These are phyloP conservation scores for Hydra vulgaris DNA, from an alignment of 30 jellyfish, hydroid and myxozoan genomes.

Conservation along the genomic window DNA sequence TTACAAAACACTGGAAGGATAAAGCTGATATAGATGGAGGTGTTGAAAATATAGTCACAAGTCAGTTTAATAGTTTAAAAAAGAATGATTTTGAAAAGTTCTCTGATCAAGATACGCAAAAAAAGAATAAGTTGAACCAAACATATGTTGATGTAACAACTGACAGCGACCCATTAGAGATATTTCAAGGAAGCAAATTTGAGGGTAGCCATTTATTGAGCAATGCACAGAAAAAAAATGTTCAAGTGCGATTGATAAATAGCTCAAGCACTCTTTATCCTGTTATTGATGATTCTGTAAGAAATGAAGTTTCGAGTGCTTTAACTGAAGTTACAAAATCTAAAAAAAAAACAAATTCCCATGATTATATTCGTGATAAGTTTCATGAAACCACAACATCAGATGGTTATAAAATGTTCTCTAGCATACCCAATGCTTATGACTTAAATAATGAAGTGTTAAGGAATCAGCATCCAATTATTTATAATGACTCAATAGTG, in stretches of 20 bases:
- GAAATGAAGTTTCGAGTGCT: neutral
- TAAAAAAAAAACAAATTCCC: no score
- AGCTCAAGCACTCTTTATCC: neutral
- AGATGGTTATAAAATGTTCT: neutral
- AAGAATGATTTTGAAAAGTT: neutral
- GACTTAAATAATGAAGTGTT: neutral
- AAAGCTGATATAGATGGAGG: conserved; percentile 1
- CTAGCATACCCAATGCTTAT: neutral
- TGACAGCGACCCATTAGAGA: neutral
- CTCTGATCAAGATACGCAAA: neutral
- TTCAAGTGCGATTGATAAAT: neutral
- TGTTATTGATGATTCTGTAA: neutral
- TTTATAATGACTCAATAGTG: neutral
- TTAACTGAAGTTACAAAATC: neutral
- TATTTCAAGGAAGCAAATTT: neutral
- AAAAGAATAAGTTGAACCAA: neutral
- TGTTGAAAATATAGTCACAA: neutral
- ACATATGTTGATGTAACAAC: conserved; percentile 1
- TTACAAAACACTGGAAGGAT: neutral
- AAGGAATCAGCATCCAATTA: neutral
- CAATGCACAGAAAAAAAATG: neutral
- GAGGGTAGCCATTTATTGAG: neutral
- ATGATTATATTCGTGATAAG: neutral
- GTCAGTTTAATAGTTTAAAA: neutral
- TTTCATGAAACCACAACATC: neutral